Conservation (phyloP, 2,888 invertebrate species). For the Apeira syringaria region DNA sequence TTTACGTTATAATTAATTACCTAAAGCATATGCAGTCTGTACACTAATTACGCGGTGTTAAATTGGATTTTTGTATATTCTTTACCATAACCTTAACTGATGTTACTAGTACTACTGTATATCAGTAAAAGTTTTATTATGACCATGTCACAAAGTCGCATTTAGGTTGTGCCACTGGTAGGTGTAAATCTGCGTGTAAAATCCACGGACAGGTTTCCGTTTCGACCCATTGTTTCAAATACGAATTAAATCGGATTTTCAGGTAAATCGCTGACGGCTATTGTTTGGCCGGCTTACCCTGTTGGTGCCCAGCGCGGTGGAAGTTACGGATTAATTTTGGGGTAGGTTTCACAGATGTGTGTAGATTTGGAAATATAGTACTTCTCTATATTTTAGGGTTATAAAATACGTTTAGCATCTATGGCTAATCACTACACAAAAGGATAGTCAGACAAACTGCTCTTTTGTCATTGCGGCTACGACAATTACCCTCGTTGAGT, state of each 20-base stretch:
- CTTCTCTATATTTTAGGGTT: too few species aligned
- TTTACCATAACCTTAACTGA: slow-evolving; percentile 8
- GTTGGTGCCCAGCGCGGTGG: slow-evolving; percentile 21
- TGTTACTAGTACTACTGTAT: slow-evolving; percentile 1
- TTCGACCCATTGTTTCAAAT: slow-evolving; percentile 63
- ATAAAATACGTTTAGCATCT: too few species aligned
- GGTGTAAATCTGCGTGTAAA: slow-evolving; percentile 66
- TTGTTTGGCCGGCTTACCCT: slow-evolving; percentile 36
- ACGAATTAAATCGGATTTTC: slow-evolving; percentile 69
- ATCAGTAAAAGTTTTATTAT: slow-evolving; percentile 36
- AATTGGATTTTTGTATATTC: slow-evolving; percentile 32
- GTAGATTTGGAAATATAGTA: too few species aligned
- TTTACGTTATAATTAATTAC: slow-evolving; percentile 42
- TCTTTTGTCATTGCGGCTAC: too few species aligned
- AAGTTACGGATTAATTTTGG: slow-evolving; percentile 25
- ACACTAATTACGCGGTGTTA: too few species aligned
- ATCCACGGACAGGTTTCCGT: slow-evolving; percentile 71
- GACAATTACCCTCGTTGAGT: too few species aligned
- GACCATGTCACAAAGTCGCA: slow-evolving; percentile 18
- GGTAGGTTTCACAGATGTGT: too few species aligned
- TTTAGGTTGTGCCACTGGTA: slow-evolving; percentile 30
- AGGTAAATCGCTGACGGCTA: slow-evolving; percentile 56
- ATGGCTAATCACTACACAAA: too few species aligned
- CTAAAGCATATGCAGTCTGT: too few species aligned
- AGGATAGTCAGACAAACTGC: too few species aligned